Evolutionary conservation across 2,113 vertebrate species (phyloP), one percentile per base, ranked within the genome.

Genomic region (Martes martes): DNA sequence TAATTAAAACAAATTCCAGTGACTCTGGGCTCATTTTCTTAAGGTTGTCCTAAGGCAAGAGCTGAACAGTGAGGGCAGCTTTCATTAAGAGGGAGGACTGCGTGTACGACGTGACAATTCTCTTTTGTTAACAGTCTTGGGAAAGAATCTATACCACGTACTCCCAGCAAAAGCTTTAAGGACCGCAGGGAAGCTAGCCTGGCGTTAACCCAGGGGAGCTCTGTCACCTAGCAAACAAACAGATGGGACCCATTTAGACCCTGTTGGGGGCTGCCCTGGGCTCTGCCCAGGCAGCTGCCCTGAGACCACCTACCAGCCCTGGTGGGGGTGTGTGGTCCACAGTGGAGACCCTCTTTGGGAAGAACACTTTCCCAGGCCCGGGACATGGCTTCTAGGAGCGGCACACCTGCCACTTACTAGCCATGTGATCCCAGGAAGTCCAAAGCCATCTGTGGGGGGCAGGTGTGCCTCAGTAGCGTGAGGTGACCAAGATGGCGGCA

Each of bases 1-100:
- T 80, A 74, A 96, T 91, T 76, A 96, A 97, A 97, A 93, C 55
- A 73, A 93, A 87, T 63, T 31, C 78, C 84, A 52, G 87, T 33
- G 52, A 73, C 79, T 24, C 26, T 13, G 90, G 57, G 19, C 65
- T 93, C 39, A 42, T 81, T 79, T 94, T 71, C 90, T 74, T 31
- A 65, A 81, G 79, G 71, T 78, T 47, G 33, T 78, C 50, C 95
- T 74, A 59, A 89, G 47, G 67, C 67, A 52, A 52, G 71, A 76
- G 57, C 13, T 39, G 45, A 91, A n/a, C 74, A 59, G 19, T 7
- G 33, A 97, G 94, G 94, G 36, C 65, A 69, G 65, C n/a, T 59
- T 74, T 95, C 83, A 90, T 84, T 76, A 59, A 47, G 69, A 84
- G 28, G 81, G 89, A 89, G 42, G 89, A 61, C 47, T 87, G 73